phyloP scores from a whole-genome alignment of 92 coral and sea anemone species.

The Galaxea fascicularis region DNA sequence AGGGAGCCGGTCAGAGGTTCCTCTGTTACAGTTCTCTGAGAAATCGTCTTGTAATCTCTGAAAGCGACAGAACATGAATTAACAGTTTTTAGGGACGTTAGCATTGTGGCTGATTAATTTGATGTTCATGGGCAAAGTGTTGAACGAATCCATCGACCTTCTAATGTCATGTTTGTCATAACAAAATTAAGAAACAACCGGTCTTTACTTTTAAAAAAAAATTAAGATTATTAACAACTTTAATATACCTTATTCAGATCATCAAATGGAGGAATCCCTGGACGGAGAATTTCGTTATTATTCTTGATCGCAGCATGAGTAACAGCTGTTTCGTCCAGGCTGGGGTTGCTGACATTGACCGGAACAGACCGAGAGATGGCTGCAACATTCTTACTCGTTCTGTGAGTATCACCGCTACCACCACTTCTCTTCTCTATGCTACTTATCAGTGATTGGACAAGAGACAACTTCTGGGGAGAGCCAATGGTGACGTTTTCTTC shows the following conservation, averaged over 20 bases:
- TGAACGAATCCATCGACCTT: too few species aligned
- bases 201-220: neutral
- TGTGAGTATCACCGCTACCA: neutral
- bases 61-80: neutral
- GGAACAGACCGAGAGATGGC: neutral
- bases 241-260: neutral
- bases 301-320: neutral
- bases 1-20: neutral
- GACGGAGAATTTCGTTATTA: slow-evolving; percentile 2
- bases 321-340: slow-evolving; percentile 5
- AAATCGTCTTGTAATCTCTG: neutral
- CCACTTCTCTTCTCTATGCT: slow-evolving; percentile 67
- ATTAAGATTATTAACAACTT: neutral
- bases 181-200: neutral
- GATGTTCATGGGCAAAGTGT: too few species aligned
- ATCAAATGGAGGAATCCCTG: neutral
- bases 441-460: slow-evolving; percentile 71
- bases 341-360: neutral
- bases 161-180: too few species aligned
- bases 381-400: slow-evolving; percentile 3
- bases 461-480: slow-evolving; percentile 67
- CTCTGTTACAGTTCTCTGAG: neutral
- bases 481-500: slow-evolving; percentile 19
- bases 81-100: neutral
- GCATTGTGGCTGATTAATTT: too few species aligned